Evolutionary conservation across 2,113 vertebrate species (phyloP).

Genomic region (Coreoperca whiteheadi): DNA sequence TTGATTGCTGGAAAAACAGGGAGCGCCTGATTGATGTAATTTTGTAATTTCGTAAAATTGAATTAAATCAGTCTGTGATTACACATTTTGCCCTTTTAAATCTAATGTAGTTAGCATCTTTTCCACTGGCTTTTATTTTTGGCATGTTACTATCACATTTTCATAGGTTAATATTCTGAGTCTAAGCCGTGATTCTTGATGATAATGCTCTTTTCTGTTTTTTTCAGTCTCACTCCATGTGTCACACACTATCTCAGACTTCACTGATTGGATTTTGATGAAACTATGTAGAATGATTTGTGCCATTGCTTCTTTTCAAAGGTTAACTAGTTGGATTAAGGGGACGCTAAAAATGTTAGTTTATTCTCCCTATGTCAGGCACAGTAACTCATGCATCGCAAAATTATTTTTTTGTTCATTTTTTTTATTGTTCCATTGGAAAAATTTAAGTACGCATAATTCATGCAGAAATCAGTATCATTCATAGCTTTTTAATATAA

Average conservation of each 20-base stretch:
- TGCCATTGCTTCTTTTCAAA: background rate
- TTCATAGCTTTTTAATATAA: background rate
- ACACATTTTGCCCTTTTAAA: constrained; percentile 40
- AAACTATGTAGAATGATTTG: constrained; percentile 1
- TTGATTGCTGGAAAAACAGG: constrained; percentile 61
- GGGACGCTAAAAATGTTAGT: background rate
- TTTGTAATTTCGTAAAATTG: constrained; percentile 56
- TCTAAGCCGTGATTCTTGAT: constrained; percentile 6
- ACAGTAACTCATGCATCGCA: background rate
- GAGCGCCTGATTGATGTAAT: constrained; percentile 57
- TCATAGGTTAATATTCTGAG: background rate
- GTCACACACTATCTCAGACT: background rate
- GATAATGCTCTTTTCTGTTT: constrained; percentile 7
- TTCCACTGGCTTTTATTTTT: constrained; percentile 29
- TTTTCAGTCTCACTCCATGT: background rate
- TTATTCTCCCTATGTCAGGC: background rate
- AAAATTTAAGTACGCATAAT: background rate
- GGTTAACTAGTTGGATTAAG: background rate
- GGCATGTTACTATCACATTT: constrained; percentile 6
- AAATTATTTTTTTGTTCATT: background rate
- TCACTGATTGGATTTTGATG: constrained; percentile 19
- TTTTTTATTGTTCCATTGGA: background rate
- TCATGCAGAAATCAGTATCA: background rate
- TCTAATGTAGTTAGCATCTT: constrained; percentile 30
- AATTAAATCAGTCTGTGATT: constrained; percentile 57